Base-by-base conservation (phyloP, 2,113 vertebrate genomes). In the Tyto alba region DNA sequence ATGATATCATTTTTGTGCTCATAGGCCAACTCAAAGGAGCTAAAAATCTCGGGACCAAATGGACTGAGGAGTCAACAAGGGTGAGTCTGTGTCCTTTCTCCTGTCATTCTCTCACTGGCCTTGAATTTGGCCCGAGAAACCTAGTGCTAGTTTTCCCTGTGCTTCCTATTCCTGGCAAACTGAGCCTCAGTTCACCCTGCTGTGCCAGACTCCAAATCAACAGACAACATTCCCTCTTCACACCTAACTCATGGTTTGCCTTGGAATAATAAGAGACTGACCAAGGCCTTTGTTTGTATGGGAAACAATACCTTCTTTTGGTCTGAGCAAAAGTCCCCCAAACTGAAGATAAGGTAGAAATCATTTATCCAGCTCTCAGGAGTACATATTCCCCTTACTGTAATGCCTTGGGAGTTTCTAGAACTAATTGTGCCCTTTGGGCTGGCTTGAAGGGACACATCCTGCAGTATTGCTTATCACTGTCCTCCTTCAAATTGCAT, bases 1-100 rank as follows among this genome's bases (percentile, higher is more conserved):
- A 68, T 88, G 60, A 85, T 38, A 85, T 47, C n/a, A 91, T 77
- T 91, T 87, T 47, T 88, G 36, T 52, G 43, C 47, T 91, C 52
- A 30, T 23, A 43, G 47, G 60, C 60, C 67, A 95, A 34, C 12
- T 21, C 53, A 63, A 72, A 66, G 52, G 11, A 83, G 41, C 48
- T 53, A 72, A 91, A 69, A 68, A 13, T 50, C 87, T 75, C 22
- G 60, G 48, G n/a, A 60, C 18, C 36, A 53, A 71, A 9, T 17
- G 21, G 43, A 81, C 38, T 3, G 2, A 78, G n/a, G 36, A 45
- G 55, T 53, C 43, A 63, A 34, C 0, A 0, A 13, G 8, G 19
- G 29, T 59, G 30, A 29, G 27, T n/a, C 52, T 40, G 43, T 67
- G 57, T 57, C 30, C 30, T 8, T 66, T 72, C 48, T 94, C 53